Evolutionary conservation across 1,140 invertebrate species (phyloP).

Genomic region (Magallana gigas): DNA sequence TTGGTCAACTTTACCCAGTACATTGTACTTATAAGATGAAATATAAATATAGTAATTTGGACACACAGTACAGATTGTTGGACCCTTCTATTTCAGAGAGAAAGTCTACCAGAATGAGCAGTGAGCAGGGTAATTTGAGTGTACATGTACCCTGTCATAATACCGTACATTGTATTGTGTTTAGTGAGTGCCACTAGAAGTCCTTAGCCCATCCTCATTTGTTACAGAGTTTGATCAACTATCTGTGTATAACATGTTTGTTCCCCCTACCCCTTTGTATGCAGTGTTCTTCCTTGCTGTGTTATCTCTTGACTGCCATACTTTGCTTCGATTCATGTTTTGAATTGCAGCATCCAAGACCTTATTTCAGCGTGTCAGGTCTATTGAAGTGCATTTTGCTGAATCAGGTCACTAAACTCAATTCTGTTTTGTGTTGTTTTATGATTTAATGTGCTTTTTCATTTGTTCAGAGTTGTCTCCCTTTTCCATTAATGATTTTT

Average conservation of each 20-base stretch:
- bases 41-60: no score
- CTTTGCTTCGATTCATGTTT: not conserved
- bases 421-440: not conserved
- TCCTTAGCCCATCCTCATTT: no score
- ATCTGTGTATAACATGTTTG: no score
- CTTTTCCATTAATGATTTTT: not conserved
- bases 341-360: conserved; percentile 2
- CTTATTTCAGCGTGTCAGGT: not conserved
- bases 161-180: no score
- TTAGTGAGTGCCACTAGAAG: no score
- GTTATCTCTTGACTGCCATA: not conserved
- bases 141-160: not conserved
- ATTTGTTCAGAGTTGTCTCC: not conserved
- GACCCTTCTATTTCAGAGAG: not conserved
- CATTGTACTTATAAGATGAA: no score
- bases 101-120: not conserved
- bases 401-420: not conserved
- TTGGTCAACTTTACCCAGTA: no score
- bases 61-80: no score
- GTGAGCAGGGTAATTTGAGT: conserved; percentile 21
- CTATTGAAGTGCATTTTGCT: not conserved
- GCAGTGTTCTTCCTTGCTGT: no score
- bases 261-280: no score
- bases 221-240: no score
- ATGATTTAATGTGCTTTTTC: not conserved